Percentiles rank a stretch among this genome's conserved stretches.
phyloP scores from a whole-genome alignment of 2,888 invertebrate species.

The Pachydiplax longipennis region DNA sequence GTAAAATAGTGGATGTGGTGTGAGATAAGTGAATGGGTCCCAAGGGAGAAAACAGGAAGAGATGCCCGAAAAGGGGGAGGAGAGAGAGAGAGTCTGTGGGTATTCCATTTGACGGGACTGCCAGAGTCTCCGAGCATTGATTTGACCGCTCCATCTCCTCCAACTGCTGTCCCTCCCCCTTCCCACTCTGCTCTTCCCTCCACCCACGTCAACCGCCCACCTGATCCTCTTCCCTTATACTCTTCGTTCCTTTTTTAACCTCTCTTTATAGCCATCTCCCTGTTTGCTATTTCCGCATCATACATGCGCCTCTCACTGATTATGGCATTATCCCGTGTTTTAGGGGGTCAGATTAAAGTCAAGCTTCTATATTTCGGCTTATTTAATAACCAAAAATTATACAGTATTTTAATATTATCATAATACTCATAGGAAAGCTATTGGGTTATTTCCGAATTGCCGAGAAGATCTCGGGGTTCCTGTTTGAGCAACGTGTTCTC shows the following conservation, averaged over 20 bases:
- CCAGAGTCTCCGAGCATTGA: conserved; percentile 38
- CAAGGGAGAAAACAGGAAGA: neutral
- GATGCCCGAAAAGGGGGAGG: neutral
- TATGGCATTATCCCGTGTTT: neutral
- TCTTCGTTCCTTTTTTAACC: neutral
- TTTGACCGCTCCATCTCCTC: conserved; percentile 24
- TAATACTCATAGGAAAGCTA: too few species aligned
- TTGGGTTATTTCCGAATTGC: too few species aligned
- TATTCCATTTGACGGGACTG: conserved; percentile 35
- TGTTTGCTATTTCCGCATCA: neutral
- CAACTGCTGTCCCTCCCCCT: neutral
- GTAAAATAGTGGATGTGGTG: neutral
- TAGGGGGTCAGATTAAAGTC: too few species aligned
- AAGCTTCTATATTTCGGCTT: too few species aligned
- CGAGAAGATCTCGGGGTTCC: too few species aligned
- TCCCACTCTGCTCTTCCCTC: neutral
- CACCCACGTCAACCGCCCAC: neutral
- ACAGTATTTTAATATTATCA: too few species aligned
- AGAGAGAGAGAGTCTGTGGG: neutral
- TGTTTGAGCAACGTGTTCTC: too few species aligned
- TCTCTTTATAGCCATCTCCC: neutral
- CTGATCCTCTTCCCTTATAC: neutral
- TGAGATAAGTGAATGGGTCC: conserved; percentile 36
- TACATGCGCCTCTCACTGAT: neutral
- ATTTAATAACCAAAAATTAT: too few species aligned